Conservation (phyloP, 2,797 vertebrate genomes). For the Pelodytes ibericus region DNA sequence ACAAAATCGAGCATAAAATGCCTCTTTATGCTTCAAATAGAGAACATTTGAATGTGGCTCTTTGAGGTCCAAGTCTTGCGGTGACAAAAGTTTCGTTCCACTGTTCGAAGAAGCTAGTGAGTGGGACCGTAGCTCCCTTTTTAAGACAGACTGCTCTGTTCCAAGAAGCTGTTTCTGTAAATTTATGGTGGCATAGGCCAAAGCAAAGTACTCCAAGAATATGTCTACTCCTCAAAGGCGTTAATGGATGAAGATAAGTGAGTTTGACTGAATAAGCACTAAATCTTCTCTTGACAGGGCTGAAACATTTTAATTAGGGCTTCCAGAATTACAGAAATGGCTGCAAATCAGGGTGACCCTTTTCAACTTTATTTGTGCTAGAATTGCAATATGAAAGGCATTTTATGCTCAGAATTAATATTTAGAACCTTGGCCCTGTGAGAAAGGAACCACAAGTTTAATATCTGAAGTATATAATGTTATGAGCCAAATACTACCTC, state of each 20-base stretch:
- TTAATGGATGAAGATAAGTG: constrained; percentile 56
- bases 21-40: constrained; percentile 31
- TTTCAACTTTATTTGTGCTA: constrained; percentile 36
- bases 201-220: constrained; percentile 52
- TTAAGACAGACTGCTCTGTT: constrained; percentile 37
- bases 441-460: constrained; percentile 23
- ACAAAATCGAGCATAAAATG: constrained; percentile 40
- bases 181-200: constrained; percentile 54
- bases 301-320: constrained; percentile 46
- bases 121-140: constrained; percentile 5
- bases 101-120: not conserved
- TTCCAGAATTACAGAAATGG: constrained; percentile 45
- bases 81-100: constrained; percentile 50
- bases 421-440: constrained; percentile 17
- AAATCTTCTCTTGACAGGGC: constrained; percentile 44
- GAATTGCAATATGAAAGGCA: constrained; percentile 30
- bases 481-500: constrained; percentile 10
- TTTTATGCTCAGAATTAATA: constrained; percentile 9
- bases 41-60: constrained; percentile 32
- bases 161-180: constrained; percentile 42
- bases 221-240: constrained; percentile 47
- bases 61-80: constrained; percentile 41
- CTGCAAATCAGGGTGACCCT: constrained; percentile 38
- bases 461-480: constrained; percentile 26
- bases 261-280: constrained; percentile 49